phyloP scores from a whole-genome alignment of 2,888 invertebrate species.

The Synanthedon myopaeformis region DNA sequence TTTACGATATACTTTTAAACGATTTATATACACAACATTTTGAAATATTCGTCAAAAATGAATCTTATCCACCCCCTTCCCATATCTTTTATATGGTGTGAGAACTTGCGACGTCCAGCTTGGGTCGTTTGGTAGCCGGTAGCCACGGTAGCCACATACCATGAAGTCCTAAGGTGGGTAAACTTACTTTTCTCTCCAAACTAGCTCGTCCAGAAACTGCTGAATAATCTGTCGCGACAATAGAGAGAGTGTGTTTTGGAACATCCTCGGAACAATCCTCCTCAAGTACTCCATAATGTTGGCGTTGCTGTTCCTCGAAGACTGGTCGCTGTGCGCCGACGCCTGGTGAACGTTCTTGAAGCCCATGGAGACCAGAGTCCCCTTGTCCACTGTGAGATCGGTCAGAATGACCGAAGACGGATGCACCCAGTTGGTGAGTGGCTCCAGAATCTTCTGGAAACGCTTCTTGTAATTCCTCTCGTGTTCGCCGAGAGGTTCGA shows the following conservation, averaged over 20 bases:
- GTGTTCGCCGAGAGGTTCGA: slow-evolving; percentile 83
- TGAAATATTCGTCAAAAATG: too few relatives aligned
- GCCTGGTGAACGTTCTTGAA: slow-evolving; percentile 81
- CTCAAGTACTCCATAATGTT: slow-evolving; percentile 90
- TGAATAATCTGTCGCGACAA: slow-evolving; percentile 88
- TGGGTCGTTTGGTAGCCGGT: too few relatives aligned
- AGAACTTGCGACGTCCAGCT: too few relatives aligned
- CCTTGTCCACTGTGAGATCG: slow-evolving; percentile 64
- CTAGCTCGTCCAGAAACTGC: slow-evolving; percentile 89
- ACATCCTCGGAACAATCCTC: slow-evolving; percentile 89
- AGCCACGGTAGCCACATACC: too few relatives aligned
- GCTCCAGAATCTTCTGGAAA: slow-evolving; percentile 85
- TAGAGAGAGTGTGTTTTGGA: slow-evolving; percentile 86
- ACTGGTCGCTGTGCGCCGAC: slow-evolving; percentile 50
- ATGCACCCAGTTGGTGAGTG: slow-evolving; percentile 82
- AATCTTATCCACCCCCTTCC: too few relatives aligned
- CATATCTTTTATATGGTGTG: too few relatives aligned
- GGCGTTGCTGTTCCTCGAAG: slow-evolving; percentile 73
- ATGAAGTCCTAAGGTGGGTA: too few relatives aligned
- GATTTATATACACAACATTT: too few relatives aligned
- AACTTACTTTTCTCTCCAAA: slow-evolving; percentile 81
- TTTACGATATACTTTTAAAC: too few relatives aligned
- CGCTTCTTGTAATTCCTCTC: slow-evolving; percentile 84
- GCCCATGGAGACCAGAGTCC: slow-evolving; percentile 81
- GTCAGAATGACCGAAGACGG: slow-evolving; percentile 82